Evolutionary conservation across 2,888 invertebrate genomes (phyloP).

Genomic region (Mythimna impura): DNA sequence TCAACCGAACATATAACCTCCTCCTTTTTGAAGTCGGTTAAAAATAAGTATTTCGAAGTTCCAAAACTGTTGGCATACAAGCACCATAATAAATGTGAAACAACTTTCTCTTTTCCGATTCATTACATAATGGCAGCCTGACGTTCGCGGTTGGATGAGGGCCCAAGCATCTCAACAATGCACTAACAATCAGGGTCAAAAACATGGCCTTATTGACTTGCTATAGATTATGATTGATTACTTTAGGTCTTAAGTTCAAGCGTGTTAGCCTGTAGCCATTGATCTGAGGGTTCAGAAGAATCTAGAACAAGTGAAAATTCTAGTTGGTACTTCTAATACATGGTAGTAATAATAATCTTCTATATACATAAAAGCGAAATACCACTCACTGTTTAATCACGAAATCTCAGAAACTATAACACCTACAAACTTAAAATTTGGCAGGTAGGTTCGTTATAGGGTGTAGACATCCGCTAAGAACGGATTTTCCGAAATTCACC

Average conservation of each 20-base stretch:
- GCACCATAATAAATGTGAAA: slow-evolving; percentile 8
- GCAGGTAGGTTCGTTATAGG: no score
- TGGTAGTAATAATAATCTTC: background rate
- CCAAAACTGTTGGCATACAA: slow-evolving; percentile 12
- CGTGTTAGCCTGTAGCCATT: background rate
- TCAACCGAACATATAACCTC: no score
- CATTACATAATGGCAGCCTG: slow-evolving; percentile 27
- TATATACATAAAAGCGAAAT: no score
- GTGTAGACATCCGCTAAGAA: no score
- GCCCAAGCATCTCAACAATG: background rate
- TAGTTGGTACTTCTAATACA: background rate
- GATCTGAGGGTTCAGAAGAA: background rate
- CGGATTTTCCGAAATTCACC: no score
- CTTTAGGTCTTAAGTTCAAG: slow-evolving; percentile 9
- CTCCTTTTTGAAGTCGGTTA: no score
- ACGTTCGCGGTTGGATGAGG: background rate
- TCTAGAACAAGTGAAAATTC: background rate
- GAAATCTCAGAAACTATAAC: no score
- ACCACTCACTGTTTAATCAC: no score
- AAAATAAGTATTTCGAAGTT: slow-evolving; percentile 2
- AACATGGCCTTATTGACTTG: background rate
- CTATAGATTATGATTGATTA: slow-evolving; percentile 14
- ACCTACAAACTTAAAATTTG: no score
- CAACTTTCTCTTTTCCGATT: slow-evolving; percentile 54
- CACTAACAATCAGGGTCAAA: slow-evolving; percentile 3